Evolutionary conservation across 2,797 vertebrate genomes (phyloP).

Genomic region (Lates japonicus): DNA sequence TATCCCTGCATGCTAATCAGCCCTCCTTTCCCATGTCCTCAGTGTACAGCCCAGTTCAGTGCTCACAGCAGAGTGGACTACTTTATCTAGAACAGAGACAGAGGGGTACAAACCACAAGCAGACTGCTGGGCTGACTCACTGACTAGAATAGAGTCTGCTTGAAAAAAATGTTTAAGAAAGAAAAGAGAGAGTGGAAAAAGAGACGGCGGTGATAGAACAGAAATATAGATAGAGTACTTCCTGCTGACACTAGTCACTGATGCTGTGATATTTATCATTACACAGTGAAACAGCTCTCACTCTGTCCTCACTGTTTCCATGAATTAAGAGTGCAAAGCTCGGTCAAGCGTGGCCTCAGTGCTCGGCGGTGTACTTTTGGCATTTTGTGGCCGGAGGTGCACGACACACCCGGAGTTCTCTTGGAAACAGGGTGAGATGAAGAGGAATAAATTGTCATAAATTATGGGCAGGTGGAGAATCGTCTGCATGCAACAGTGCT

Average conservation of each 20-base stretch:
- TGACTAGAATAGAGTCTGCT: slow-evolving; percentile 63
- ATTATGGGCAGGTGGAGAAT: background rate
- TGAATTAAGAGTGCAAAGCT: slow-evolving; percentile 27
- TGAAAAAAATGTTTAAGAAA: slow-evolving; percentile 42
- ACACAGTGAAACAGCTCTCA: background rate
- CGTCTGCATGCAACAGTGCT: slow-evolving; percentile 5
- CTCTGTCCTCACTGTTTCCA: slow-evolving; percentile 11
- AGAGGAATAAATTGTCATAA: background rate
- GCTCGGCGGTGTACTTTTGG: slow-evolving; percentile 2
- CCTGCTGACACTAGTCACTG: slow-evolving; percentile 8
- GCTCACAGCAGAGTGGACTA: slow-evolving; percentile 66
- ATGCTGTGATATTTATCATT: slow-evolving; percentile 6
- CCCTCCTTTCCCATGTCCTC: slow-evolving; percentile 66
- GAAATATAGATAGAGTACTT: slow-evolving; percentile 18
- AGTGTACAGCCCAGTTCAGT: slow-evolving; percentile 65
- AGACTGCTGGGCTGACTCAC: slow-evolving; percentile 77
- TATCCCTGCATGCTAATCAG: slow-evolving; percentile 21
- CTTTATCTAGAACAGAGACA: slow-evolving; percentile 74
- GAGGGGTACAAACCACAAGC: slow-evolving; percentile 73
- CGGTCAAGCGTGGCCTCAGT: slow-evolving; percentile 20
- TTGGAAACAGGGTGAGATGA: background rate
- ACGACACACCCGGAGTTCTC: background rate
- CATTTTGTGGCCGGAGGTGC: slow-evolving; percentile 6
- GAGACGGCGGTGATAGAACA: slow-evolving; percentile 7
- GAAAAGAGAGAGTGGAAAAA: slow-evolving; percentile 44